A percentile compares a stretch with the other conserved stretches of the same genome.
These are phyloP conservation scores for Trogon surrucura DNA, from an alignment of 2,113 vertebrate genomes.

Conservation along the genomic window DNA sequence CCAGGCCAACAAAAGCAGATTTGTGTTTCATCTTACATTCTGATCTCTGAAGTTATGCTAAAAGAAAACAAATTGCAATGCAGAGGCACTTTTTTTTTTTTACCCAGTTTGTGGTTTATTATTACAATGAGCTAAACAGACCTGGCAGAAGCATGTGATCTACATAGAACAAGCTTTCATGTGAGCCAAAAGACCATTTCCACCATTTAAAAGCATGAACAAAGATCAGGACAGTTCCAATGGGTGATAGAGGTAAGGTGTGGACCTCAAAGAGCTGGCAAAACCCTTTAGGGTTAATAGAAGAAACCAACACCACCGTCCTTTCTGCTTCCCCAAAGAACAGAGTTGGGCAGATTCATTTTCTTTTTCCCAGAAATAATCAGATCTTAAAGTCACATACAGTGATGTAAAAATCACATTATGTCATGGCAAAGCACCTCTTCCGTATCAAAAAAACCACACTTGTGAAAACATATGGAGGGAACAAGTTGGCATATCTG, in stretches of 20 bases:
- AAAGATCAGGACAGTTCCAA: neutral
- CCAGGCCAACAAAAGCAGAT: conserved; percentile 52
- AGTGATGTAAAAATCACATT: neutral
- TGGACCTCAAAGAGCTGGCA: neutral
- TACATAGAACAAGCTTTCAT: neutral
- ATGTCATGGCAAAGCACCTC: neutral
- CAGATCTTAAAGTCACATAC: neutral
- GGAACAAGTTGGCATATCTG: neutral
- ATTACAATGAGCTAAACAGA: conserved; percentile 16
- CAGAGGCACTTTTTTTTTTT: conserved; percentile 12
- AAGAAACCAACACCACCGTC: neutral
- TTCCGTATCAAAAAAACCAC: neutral
- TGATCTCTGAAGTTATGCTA: conserved; percentile 38
- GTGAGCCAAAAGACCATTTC: conserved; percentile 2
- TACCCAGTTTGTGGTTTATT: neutral
- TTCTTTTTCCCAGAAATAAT: conserved; percentile 1
- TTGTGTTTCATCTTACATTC: conserved; percentile 53
- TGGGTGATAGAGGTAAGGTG: neutral
- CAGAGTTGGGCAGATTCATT: neutral
- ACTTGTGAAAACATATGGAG: conserved; percentile 10
- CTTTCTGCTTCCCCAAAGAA: neutral
- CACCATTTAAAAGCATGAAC: neutral
- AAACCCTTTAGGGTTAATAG: neutral
- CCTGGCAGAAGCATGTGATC: conserved; percentile 48
- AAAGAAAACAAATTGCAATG: conserved; percentile 56